Percentiles rank a stretch among this genome's conserved stretches.
These are phyloP conservation scores for Eulemur rufifrons DNA, from an alignment of 2,113 vertebrate genomes.

Conservation along the genomic window DNA sequence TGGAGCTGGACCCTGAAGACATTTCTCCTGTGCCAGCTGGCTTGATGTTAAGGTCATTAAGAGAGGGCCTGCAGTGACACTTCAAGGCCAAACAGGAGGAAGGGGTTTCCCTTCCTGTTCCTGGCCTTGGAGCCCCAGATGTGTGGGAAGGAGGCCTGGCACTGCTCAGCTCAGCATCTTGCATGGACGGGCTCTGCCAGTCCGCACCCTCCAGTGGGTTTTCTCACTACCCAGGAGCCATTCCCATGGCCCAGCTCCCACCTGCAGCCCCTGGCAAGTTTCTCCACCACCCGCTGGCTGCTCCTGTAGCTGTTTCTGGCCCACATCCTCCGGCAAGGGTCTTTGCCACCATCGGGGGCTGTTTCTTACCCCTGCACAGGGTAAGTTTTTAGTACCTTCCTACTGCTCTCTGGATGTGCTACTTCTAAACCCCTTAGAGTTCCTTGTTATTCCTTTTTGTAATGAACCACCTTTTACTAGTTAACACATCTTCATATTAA, in stretches of 20 bases:
- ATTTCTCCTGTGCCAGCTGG: not conserved
- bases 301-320: not conserved
- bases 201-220: not conserved
- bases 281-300: not conserved
- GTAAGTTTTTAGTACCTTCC: not conserved
- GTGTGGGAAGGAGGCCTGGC: not conserved
- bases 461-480: not conserved
- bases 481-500: not conserved
- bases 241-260: not conserved
- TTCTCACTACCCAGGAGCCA: not conserved
- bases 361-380: not conserved
- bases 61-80: not conserved
- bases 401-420: not conserved
- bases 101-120: not conserved
- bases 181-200: not conserved
- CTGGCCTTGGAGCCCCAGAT: not conserved
- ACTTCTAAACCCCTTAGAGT: not conserved
- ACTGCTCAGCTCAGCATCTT: not conserved
- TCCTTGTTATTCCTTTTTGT: not conserved
- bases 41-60: not conserved
- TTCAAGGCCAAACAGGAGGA: not conserved
- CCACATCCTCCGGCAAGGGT: not conserved
- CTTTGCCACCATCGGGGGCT: not conserved
- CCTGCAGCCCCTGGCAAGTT: not conserved
- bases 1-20: not conserved